Percentiles rank a stretch among this genome's conserved stretches.
Conservation (phyloP, 2,888 invertebrate species). For the Nomada ferruginata region DNA sequence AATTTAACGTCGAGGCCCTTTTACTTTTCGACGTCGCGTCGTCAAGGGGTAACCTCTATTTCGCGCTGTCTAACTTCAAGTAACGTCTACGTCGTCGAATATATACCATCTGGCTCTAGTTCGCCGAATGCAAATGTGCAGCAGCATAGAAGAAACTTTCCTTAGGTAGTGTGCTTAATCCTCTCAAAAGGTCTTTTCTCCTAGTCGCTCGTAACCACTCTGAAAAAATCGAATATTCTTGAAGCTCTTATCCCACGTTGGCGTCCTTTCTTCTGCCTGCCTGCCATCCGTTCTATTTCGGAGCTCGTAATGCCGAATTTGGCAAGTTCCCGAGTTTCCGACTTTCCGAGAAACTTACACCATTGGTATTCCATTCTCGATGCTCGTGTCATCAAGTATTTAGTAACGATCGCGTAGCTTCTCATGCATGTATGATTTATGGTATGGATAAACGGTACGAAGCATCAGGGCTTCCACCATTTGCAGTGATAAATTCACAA, state of each 20-base stretch:
- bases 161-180: neutral
- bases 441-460: slow-evolving; percentile 23
- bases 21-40: slow-evolving; percentile 28
- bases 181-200: neutral
- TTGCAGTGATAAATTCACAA: slow-evolving; percentile 35
- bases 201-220: neutral
- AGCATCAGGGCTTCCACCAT: slow-evolving; percentile 16
- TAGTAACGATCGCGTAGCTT: slow-evolving; percentile 60
- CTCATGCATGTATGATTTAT: slow-evolving; percentile 54
- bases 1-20: slow-evolving; percentile 28
- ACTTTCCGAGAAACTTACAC: slow-evolving; percentile 2
- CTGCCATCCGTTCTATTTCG: slow-evolving; percentile 39
- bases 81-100: neutral
- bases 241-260: slow-evolving; percentile 36
- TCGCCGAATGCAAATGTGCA: slow-evolving; percentile 1
- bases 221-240: slow-evolving; percentile 55
- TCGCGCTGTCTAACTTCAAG: slow-evolving; percentile 15
- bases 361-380: slow-evolving; percentile 61
- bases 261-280: slow-evolving; percentile 51
- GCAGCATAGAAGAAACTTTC: neutral
- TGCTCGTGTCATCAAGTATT: slow-evolving; percentile 67
- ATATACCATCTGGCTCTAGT: neutral
- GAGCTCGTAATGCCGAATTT: slow-evolving; percentile 63
- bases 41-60: slow-evolving; percentile 3
- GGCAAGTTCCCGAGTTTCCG: slow-evolving; percentile 65